Evolutionary conservation across 1,140 invertebrate species (phyloP).

Genomic region (Ceratoteleas bidentatus): DNA sequence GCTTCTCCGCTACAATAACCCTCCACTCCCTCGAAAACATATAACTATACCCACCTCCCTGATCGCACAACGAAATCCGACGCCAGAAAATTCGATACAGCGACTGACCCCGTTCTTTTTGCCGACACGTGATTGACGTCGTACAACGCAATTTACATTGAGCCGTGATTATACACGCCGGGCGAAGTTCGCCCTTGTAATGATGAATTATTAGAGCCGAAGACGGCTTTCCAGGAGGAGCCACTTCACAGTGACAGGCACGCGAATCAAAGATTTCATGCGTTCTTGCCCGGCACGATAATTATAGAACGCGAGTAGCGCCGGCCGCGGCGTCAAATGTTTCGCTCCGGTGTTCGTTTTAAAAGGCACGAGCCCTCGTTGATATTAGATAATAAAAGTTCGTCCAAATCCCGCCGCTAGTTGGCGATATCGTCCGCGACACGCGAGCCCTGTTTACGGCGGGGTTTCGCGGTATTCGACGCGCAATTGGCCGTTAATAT

Average conservation of each 20-base stretch:
- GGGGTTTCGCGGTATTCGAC: constrained; percentile 70
- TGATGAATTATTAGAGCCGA: constrained; percentile 34
- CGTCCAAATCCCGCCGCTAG: constrained; percentile 6
- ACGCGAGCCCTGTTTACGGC: constrained; percentile 65
- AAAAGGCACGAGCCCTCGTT: constrained; percentile 61
- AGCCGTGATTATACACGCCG: too few species aligned
- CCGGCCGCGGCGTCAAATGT: constrained; percentile 39
- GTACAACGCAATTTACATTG: too few species aligned
- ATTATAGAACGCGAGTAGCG: constrained; percentile 24
- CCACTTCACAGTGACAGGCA: constrained; percentile 43
- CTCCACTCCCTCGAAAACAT: too few species aligned
- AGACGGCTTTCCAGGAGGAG: not conserved
- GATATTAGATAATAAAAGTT: constrained; percentile 70
- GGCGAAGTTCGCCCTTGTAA: too few species aligned
- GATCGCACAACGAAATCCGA: too few species aligned
- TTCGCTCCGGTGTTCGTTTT: constrained; percentile 48
- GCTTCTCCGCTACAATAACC: too few species aligned
- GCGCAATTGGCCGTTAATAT: constrained; percentile 67
- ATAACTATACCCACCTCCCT: too few species aligned
- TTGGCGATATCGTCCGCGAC: constrained; percentile 12
- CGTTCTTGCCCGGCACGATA: constrained; percentile 36
- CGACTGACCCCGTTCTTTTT: too few species aligned
- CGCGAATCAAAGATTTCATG: constrained; percentile 58
- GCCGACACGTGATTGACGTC: too few species aligned
- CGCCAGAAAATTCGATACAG: too few species aligned